Evolutionary conservation across 1,140 invertebrate genomes (phyloP), one percentile per base, ranked within the genome.

Genomic region (Penaeus chinensis): DNA sequence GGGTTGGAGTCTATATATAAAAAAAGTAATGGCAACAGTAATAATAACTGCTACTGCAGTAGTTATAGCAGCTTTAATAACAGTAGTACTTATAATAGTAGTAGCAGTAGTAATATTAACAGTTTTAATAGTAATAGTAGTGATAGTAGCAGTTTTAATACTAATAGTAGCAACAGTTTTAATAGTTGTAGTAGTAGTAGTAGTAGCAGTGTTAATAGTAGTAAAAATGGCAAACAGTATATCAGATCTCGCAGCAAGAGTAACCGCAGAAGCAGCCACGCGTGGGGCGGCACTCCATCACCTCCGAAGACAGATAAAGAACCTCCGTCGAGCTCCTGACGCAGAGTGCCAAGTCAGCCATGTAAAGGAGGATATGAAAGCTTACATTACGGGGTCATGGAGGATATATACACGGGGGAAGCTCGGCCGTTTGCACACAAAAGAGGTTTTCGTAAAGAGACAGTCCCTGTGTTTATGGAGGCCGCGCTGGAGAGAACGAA

Each of bases 281-380:
- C 47, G 47, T 0, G 5, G 47, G 47, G 47, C 11, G 47, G 47
- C 47, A 47, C 47, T 47, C 7, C 47, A 47, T 47, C 47, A 47
- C 47, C 47, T 60, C 27, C 77, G n/a, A 60, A 22, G 27, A n/a
- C 24, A 60, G 77, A 78, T 78, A 78, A 60, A 78, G 77, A n/a
- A 78, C 47, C 47, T 54, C 42, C 22, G 20, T 47, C 7, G 24
- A 60, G 77, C 47, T 78, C 77, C 22, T 78, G 77, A 60, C 77
- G 47, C 47, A 60, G 42, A 18, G 27, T 20, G 69, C 22, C 47
- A 78, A 78, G 47, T 78, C 77, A 78, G 42, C 77, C 77, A 78
- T 60, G 77, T 78, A 78, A 78, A 78, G 77, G 77, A 78, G 77
- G 77, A 78, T 78, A 78, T 78, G 77, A 78, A 78, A 78, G 77